Evolutionary conservation across 2,888 invertebrate genomes (phyloP).

Genomic region (Microdon myrmicae): DNA sequence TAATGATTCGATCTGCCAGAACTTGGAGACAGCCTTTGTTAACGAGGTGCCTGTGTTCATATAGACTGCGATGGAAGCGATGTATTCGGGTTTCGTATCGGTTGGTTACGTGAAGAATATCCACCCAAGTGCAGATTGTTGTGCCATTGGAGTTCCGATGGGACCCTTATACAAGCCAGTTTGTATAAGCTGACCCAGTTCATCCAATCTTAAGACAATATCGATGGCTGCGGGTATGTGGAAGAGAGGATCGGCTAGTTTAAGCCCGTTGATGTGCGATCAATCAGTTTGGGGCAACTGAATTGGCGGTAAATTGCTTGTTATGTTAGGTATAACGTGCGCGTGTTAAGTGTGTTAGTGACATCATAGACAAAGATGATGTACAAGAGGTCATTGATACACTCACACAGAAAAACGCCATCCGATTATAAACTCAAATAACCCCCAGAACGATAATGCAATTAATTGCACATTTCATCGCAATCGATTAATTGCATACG

Average conservation of each 20-base stretch:
- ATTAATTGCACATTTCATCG: no score
- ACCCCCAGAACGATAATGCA: no score
- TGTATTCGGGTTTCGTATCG: not conserved
- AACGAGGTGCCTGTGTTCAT: slow-evolving; percentile 2
- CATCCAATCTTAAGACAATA: slow-evolving; percentile 35
- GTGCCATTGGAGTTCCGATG: slow-evolving; percentile 19
- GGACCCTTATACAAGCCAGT: slow-evolving; percentile 24
- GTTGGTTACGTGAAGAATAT: slow-evolving; percentile 12
- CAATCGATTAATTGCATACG: no score
- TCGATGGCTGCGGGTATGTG: slow-evolving; percentile 15
- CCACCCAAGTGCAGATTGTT: slow-evolving; percentile 29
- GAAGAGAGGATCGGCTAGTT: slow-evolving; percentile 33
- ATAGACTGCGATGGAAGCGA: not conserved
- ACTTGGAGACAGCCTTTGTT: slow-evolving; percentile 12
- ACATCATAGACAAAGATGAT: no score
- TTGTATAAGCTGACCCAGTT: slow-evolving; percentile 21
- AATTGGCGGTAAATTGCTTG: slow-evolving; percentile 26
- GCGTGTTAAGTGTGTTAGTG: slow-evolving; percentile 7
- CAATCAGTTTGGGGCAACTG: slow-evolving; percentile 8
- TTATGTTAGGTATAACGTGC: slow-evolving; percentile 30
- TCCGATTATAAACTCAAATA: no score
- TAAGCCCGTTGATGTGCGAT: slow-evolving; percentile 20
- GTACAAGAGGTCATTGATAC: no score
- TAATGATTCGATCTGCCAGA: slow-evolving; percentile 19
- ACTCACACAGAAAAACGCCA: no score